Evolutionary conservation across 2,113 vertebrate species (phyloP), one percentile per base, ranked within the genome.

Genomic region (Elachura formosa): DNA sequence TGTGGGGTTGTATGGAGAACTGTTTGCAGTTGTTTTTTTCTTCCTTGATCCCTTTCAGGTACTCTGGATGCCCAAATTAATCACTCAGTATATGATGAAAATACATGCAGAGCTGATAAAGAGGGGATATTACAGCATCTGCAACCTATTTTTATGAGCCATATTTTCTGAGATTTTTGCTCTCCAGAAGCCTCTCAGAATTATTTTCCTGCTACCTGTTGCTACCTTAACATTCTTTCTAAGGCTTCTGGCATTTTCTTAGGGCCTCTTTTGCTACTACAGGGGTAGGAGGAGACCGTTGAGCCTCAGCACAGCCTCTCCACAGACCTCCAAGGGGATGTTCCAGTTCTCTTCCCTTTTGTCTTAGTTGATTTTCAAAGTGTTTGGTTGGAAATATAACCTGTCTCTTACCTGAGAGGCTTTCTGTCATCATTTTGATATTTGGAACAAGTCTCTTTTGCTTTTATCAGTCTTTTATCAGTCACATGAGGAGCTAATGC

Each of bases 181-280:
- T 83, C 54, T 72, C 15, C 12, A 46, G 40, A 94, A 56, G 28
- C 31, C 43, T 14, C 40, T 82, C 36, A 43, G 31, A 46, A 36
- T 82, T 18, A 29, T 33, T 48, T 76, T 71, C 25, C 54, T 86
- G 55, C 26, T 55, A 6, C 43, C 19, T 67, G n/a, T 56, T 79
- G 61, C 23, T 64, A 18, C 26, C 14, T 67, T 43, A 43, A 34
- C 38, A 83, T 26, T 12, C 11, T 75, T 55, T 33, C n/a, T 18
- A 41, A 73, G 38, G 55, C 23, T 71, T 7, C 10, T 68, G 34
- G 18, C 6, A 8, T 38, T 55, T 77, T 49, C 18, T 11, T 18
- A n/a, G 29, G 26, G 26, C 52, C n/a, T 45, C 11, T 33, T 81
- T 18, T 78, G 33, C 56, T 62, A 0, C 38, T 49, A 0, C 14